A percentile compares a stretch with the other conserved stretches of the same genome.
Evolutionary conservation across 2,888 invertebrate genomes (phyloP).

Genomic region (Leucophenga maculata): DNA sequence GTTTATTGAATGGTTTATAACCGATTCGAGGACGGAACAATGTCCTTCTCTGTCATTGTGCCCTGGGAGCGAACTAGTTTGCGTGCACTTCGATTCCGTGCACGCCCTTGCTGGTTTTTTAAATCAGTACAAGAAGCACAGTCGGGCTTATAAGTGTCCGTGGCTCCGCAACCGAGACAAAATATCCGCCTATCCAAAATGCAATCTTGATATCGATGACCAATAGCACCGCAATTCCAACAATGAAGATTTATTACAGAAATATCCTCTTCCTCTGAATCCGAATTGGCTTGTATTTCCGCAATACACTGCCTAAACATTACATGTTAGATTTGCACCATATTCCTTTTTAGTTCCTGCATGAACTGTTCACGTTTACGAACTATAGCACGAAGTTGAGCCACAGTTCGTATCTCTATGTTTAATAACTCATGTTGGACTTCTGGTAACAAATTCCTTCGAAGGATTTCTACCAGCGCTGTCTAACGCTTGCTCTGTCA

Average conservation of each 20-base stretch:
- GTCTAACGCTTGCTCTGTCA: not conserved
- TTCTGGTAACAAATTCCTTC: constrained; percentile 3
- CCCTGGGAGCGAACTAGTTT: too few species aligned
- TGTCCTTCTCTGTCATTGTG: too few species aligned
- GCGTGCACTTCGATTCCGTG: not conserved
- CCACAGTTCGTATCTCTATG: not conserved
- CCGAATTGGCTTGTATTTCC: not conserved
- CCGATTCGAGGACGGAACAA: too few species aligned
- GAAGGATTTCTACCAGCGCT: not conserved
- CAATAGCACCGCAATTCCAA: constrained; percentile 3
- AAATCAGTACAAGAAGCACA: not conserved
- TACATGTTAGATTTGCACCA: not conserved
- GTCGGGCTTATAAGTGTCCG: not conserved
- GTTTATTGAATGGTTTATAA: too few species aligned
- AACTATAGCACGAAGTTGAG: not conserved
- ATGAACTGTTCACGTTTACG: not conserved
- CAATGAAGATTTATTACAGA: too few species aligned
- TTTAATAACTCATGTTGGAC: not conserved
- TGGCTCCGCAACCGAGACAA: not conserved
- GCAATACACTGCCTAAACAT: not conserved
- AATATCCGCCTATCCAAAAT: not conserved
- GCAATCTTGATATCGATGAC: not conserved
- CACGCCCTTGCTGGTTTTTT: constrained; percentile 5
- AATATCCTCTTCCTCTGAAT: too few species aligned
- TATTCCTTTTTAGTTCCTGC: not conserved